Base-by-base conservation (phyloP, 2,797 vertebrate species). In the Carapus acus region DNA sequence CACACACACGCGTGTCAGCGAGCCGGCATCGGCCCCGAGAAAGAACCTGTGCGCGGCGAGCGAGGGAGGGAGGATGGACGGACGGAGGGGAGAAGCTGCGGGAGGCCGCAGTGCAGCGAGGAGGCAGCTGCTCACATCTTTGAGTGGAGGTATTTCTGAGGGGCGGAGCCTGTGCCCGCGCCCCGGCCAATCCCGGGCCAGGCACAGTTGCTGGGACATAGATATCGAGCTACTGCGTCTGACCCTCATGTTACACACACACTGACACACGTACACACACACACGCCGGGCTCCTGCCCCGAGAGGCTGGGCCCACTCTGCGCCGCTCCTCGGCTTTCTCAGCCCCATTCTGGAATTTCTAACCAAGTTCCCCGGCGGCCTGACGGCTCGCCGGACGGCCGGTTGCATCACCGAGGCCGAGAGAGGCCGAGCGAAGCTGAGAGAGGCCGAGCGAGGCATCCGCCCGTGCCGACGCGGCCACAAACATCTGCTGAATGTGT, bases 71-170 rank as follows among this genome's bases (percentile, higher is more conserved):
- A n/a, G n/a, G n/a, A n/a, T n/a, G n/a, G n/a, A n/a, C n/a, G n/a
- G n/a, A n/a, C n/a, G n/a, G n/a, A n/a, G 73, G 56, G 68, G 61
- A 84, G 88, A 89, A 90, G 89, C 86, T 88, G 87, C 87, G 69
- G 58, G 80, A 75, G 88, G 85, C 84, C 92, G 90, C 91, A 91
- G 88, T 92, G 90, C 88, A 90, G 87, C 89, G 86, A 91, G 89
- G 87, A 86, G 87, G 83, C 87, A 84, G 85, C 80, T 77, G 74
- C 72, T 67, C 83, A 73, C 84, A 83, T 86, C 85, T 85, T 86
- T 87, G 85, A 86, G 88, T 91, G 90, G 86, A 87, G 87, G 79
- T 87, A 88, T 90, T 91, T 88, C 91, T 90, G 83, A 86, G 81
- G 81, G 94, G 94, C 69, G 92, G 92, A 71, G 89, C 86, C 54